A percentile compares a stretch with the other conserved stretches of the same genome.
Evolutionary conservation across 2,113 vertebrate genomes (phyloP).

Genomic region (Marcusenius ussheri): DNA sequence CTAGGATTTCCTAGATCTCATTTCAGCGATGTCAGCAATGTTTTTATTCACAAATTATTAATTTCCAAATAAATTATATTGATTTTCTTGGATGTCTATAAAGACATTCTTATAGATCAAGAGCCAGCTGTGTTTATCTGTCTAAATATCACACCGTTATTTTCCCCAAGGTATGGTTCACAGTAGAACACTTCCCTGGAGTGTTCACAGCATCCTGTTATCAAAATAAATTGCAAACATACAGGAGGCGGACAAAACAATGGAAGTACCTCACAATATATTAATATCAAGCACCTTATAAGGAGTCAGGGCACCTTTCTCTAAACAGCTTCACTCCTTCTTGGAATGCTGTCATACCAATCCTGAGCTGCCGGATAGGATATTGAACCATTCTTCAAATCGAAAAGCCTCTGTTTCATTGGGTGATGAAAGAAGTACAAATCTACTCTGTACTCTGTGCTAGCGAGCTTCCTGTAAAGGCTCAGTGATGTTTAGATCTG

Average conservation of each 20-base stretch:
- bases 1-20: neutral
- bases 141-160: neutral
- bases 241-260: neutral
- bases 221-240: neutral
- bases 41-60: neutral
- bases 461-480: neutral
- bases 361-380: neutral
- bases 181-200: neutral
- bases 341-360: neutral
- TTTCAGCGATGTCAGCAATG: neutral
- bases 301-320: neutral
- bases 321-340: neutral
- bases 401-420: neutral
- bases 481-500: neutral
- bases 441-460: neutral
- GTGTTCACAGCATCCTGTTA: neutral
- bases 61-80: neutral
- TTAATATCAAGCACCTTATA: neutral
- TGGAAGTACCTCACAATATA: neutral
- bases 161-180: neutral
- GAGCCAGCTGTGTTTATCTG: neutral
- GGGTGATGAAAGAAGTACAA: neutral
- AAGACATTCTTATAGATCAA: neutral
- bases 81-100: neutral
- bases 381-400: conserved; percentile 1